Conservation (phyloP, 2,888 invertebrate genomes). For the Gonocerus acuteangulatus region DNA sequence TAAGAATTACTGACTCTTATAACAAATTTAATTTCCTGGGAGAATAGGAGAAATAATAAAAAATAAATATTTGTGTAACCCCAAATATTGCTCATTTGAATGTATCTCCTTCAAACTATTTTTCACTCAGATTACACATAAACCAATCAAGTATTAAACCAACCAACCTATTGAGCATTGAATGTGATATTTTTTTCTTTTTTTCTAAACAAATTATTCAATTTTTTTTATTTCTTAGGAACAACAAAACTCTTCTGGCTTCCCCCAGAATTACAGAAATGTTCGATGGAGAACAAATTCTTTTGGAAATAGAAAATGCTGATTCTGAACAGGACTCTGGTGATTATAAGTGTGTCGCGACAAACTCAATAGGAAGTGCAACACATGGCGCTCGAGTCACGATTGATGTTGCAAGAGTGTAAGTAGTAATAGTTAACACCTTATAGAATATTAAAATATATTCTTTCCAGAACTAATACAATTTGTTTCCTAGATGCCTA, state of each 20-base stretch:
- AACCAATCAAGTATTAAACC: too few relatives aligned
- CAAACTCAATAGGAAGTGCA: conserved; percentile 78
- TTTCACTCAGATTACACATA: too few relatives aligned
- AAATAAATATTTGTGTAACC: too few relatives aligned
- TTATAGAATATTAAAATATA: too few relatives aligned
- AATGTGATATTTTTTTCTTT: neutral
- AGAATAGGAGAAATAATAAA: too few relatives aligned
- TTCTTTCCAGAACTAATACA: too few relatives aligned
- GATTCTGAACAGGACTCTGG: conserved; percentile 82
- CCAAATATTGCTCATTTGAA: too few relatives aligned
- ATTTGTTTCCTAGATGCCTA: too few relatives aligned
- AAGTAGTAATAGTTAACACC: conserved; percentile 35
- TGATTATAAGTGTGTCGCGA: conserved; percentile 85
- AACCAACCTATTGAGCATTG: neutral
- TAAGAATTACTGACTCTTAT: too few relatives aligned
- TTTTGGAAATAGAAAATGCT: conserved; percentile 67
- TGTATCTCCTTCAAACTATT: too few relatives aligned
- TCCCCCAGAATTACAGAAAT: conserved; percentile 66
- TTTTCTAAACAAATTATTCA: neutral
- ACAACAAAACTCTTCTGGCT: conserved; percentile 70
- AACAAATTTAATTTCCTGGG: too few relatives aligned
- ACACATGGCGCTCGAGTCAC: conserved; percentile 80
- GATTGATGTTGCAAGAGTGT: conserved; percentile 74
- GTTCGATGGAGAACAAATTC: conserved; percentile 78
- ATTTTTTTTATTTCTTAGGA: conserved; percentile 45